Evolutionary conservation across 2,113 vertebrate species (phyloP).

Genomic region (Elgaria multicarinata): DNA sequence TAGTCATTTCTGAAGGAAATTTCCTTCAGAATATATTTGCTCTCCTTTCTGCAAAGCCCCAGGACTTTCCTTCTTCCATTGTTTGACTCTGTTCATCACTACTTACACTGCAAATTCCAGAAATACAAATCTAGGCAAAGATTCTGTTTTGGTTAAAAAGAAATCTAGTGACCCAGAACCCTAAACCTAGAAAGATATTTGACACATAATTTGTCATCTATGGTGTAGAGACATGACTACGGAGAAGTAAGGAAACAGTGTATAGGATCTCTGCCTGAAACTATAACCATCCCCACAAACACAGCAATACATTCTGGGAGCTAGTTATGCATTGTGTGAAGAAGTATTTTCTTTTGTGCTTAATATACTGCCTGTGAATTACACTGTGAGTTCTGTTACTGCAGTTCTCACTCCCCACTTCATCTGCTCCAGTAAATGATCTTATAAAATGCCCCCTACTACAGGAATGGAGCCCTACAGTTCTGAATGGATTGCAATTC

Average conservation of each 20-base stretch:
- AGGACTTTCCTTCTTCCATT: neutral
- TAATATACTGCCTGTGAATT: no score
- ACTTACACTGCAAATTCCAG: neutral
- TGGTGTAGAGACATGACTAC: neutral
- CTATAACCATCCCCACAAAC: no score
- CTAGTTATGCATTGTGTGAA: no score
- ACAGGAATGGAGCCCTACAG: no score
- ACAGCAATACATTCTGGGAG: no score
- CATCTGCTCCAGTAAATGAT: no score
- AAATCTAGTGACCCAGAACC: neutral
- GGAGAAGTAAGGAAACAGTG: neutral
- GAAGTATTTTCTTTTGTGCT: no score
- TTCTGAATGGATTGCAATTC: no score
- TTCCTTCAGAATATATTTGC: neutral
- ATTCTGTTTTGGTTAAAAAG: neutral
- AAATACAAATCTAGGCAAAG: neutral
- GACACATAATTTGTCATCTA: neutral
- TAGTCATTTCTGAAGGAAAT: neutral
- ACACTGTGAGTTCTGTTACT: no score
- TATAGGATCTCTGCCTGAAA: no score
- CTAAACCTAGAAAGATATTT: neutral
- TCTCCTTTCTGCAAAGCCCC: neutral
- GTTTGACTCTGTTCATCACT: neutral
- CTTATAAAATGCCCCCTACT: no score
- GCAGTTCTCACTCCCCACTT: no score